Base-by-base conservation (phyloP, 1,140 invertebrate genomes). In the Hypothenemus hampei region DNA sequence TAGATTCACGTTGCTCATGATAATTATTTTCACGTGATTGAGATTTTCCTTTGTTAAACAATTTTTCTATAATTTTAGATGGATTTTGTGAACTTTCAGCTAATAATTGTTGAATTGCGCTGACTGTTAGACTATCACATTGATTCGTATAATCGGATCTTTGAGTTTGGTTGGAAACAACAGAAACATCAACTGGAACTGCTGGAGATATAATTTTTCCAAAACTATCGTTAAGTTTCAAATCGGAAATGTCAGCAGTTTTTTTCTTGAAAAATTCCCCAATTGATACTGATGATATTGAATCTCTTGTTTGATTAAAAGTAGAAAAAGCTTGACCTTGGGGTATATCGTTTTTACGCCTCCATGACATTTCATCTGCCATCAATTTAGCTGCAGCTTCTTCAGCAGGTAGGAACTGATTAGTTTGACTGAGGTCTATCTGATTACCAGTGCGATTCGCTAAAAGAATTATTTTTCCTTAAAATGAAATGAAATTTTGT, bases 311-410 rank as follows among this genome's bases (percentile, higher is more conserved):
- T 40, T 56, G 50, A 1, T 13, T 7, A 49, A 56, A 56, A 18
- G 45, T 41, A 18, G 22, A 37, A n/a, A 20, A 51, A 36, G 21
- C 16, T 16, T 41, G 18, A 24, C 8, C 18, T 29, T 39, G 18
- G 31, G 67, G 65, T 15, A 69, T 20, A 11, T 60, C 62, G 35
- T 67, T 50, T 46, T 69, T 60, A 20, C 52, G 31, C 21, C 54
- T 60, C 67, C 64, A 67, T 31, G 64, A 65, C 20, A 57, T 36
- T 49, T 69, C 65, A 57, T 66, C 65, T 7, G 56, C 58, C 15
- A 57, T 29, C 10, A 69, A 48, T 49, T 57, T 56, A 4, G 44
- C 36, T 19, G 45, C 45, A 23, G 56, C 61, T 16, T 63, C 58
- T 50, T 63, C 61, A 24, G 58, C 60, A 36, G 65, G 58, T 16